Percentiles rank a stretch among this genome's conserved stretches.
Evolutionary conservation across 2,797 vertebrate species (phyloP).

Genomic region (Rhynchotus rufescens): DNA sequence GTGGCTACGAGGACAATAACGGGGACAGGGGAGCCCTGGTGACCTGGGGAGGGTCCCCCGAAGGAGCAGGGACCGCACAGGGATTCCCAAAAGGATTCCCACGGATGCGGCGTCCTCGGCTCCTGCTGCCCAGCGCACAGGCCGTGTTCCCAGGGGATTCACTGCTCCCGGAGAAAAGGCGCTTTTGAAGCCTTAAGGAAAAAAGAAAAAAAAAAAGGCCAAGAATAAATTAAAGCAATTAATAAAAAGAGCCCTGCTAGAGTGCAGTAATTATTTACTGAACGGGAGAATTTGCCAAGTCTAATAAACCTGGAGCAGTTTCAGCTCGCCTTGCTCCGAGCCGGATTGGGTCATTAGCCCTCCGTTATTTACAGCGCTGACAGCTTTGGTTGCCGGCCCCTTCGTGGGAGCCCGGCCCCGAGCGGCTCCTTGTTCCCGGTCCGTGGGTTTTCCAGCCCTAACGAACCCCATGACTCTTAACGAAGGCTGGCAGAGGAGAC

Average conservation of each 20-base stretch:
- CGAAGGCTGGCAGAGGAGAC: not conserved
- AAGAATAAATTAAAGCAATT: not conserved
- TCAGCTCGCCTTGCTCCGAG: not conserved
- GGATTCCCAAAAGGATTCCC: not conserved
- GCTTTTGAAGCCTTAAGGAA: not conserved
- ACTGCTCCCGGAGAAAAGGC: not conserved
- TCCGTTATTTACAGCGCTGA: not conserved
- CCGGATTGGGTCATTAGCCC: not conserved
- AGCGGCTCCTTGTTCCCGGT: not conserved
- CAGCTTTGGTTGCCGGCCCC: not conserved
- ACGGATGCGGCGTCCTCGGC: not conserved
- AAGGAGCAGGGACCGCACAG: not conserved
- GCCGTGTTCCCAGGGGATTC: not conserved
- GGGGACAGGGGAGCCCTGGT: too few species aligned
- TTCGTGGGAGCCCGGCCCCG: rapidly evolving
- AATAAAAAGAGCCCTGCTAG: not conserved
- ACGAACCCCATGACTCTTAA: too few species aligned
- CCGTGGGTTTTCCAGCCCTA: too few species aligned
- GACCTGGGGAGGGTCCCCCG: too few species aligned
- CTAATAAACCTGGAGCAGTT: not conserved
- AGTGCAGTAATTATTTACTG: not conserved
- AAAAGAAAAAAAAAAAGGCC: not conserved
- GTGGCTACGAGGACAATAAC: too few species aligned
- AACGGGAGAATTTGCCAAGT: not conserved
- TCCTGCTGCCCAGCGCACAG: rapidly evolving